Conservation (phyloP, 2,888 invertebrate genomes). For the Agrochola circellaris region DNA sequence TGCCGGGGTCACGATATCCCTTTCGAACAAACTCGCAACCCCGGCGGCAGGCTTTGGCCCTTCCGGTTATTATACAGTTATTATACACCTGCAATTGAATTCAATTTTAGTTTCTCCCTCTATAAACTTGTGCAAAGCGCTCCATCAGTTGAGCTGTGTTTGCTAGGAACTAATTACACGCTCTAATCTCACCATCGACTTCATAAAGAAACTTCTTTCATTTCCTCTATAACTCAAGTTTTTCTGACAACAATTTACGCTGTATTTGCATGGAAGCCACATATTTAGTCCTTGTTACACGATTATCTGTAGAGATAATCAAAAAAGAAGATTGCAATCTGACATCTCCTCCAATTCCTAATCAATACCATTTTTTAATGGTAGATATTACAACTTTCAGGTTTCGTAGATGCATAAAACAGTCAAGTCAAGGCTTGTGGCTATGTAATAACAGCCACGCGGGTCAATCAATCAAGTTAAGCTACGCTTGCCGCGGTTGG, state of each 20-base stretch:
- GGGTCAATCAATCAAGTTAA: too few relatives aligned
- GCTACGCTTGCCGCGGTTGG: too few relatives aligned
- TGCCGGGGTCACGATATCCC: too few relatives aligned
- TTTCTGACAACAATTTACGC: neutral
- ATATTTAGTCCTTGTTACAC: neutral
- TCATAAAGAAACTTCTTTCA: conserved; percentile 37
- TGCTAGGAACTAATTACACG: conserved; percentile 26
- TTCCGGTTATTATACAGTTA: too few relatives aligned
- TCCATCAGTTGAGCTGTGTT: conserved; percentile 9
- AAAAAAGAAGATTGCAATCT: too few relatives aligned
- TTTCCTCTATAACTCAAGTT: conserved; percentile 25
- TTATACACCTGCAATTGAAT: neutral
- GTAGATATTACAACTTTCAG: too few relatives aligned
- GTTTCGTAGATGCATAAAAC: too few relatives aligned
- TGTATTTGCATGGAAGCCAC: conserved; percentile 13
- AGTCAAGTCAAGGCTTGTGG: too few relatives aligned
- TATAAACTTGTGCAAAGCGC: conserved; percentile 12
- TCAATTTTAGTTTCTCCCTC: conserved; percentile 3
- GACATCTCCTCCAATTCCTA: neutral
- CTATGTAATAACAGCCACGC: too few relatives aligned
- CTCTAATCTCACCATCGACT: conserved; percentile 24
- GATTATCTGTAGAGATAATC: neutral
- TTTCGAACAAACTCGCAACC: too few relatives aligned
- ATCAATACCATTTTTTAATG: neutral
- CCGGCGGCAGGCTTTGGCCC: too few relatives aligned